A percentile compares a stretch with the other conserved stretches of the same genome.
Conservation (phyloP, 2,888 invertebrate genomes). For the Smittia sp. region DNA sequence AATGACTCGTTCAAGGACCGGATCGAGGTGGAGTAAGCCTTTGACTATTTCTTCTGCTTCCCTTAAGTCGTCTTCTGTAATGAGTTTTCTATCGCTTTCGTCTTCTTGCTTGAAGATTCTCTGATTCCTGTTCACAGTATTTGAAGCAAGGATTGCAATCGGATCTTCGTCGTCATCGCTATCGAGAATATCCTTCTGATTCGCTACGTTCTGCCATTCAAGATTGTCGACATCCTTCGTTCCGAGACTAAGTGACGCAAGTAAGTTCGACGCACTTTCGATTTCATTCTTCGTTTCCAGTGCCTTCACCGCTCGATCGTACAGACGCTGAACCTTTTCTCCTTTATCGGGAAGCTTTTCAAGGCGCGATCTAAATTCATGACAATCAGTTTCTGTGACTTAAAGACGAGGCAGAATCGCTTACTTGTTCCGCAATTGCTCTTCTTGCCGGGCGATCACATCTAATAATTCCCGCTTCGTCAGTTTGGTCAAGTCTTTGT, state of each 20-base stretch:
- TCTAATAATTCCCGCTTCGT: slow-evolving; percentile 11
- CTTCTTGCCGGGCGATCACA: neutral
- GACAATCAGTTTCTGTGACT: neutral
- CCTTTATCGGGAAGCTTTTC: slow-evolving; percentile 34
- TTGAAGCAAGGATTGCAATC: slow-evolving; percentile 7
- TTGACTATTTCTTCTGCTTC: slow-evolving; percentile 11
- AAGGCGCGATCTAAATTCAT: neutral
- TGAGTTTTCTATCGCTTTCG: neutral
- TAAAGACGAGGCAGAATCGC: neutral
- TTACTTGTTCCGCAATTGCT: neutral
- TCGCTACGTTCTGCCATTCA: slow-evolving; percentile 13
- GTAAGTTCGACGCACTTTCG: neutral
- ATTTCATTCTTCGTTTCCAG: slow-evolving; percentile 22
- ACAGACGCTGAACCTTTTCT: slow-evolving; percentile 15
- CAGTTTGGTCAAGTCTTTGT: slow-evolving; percentile 18
- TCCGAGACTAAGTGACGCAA: neutral
- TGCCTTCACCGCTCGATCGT: slow-evolving; percentile 13
- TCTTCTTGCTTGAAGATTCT: neutral
- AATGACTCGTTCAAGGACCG: neutral
- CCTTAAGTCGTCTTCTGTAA: slow-evolving; percentile 26
- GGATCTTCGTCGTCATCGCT: slow-evolving; percentile 39
- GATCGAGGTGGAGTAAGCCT: neutral
- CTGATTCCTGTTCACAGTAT: neutral
- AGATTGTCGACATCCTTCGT: slow-evolving; percentile 18
- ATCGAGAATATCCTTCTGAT: neutral